Percentiles rank a stretch among this genome's conserved stretches.
These are phyloP conservation scores for Pyrochroa serraticornis DNA, from an alignment of 2,888 invertebrate genomes.

Conservation along the genomic window DNA sequence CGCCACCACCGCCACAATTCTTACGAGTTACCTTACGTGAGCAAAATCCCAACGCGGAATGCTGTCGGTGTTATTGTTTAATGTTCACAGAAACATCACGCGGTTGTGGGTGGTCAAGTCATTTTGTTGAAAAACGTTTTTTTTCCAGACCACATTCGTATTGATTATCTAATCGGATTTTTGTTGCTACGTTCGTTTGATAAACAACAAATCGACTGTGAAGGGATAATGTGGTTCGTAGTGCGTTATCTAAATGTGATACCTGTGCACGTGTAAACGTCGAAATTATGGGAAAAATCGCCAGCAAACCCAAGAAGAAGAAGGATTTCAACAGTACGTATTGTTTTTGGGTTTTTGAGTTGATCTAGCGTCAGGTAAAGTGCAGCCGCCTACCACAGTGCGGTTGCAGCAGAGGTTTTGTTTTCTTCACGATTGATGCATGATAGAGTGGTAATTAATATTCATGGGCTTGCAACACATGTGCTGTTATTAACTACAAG, in stretches of 20 bases:
- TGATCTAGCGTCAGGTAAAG: neutral
- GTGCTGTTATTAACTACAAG: neutral
- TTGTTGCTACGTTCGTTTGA: neutral
- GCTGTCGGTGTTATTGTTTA: conserved; percentile 17
- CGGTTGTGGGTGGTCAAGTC: conserved; percentile 22
- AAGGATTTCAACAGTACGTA: conserved; percentile 37
- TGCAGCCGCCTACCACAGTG: neutral
- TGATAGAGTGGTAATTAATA: conserved; percentile 10
- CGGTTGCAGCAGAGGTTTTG: neutral
- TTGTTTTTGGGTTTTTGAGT: neutral
- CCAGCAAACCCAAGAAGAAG: conserved; percentile 52
- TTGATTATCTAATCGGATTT: conserved; percentile 12
- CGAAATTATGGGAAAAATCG: conserved; percentile 50
- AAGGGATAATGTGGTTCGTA: neutral
- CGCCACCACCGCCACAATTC: too few relatives aligned
- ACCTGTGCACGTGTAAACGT: neutral
- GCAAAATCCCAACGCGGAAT: conserved; percentile 15
- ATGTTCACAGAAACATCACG: conserved; percentile 14
- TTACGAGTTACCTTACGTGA: conserved; percentile 17
- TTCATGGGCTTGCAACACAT: conserved; percentile 10
- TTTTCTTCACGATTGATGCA: neutral
- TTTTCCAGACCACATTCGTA: too few relatives aligned
- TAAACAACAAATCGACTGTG: neutral
- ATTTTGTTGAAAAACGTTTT: neutral
- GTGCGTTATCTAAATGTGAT: too few relatives aligned